A percentile compares a stretch with the other conserved stretches of the same genome.
Evolutionary conservation across 1,140 invertebrate species (phyloP).

Genomic region (Metaphire vulgaris): DNA sequence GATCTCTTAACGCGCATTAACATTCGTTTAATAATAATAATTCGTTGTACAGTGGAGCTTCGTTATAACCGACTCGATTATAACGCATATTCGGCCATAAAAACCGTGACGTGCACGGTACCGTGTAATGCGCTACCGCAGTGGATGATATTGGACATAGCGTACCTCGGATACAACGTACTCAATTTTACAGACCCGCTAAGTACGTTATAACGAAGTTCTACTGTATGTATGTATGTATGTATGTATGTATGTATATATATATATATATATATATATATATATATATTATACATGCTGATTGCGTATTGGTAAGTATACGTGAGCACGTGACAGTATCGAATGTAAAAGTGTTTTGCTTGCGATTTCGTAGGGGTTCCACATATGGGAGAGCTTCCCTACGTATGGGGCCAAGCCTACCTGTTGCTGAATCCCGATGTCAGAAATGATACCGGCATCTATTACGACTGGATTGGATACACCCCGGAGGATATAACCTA

Average conservation of each 20-base stretch:
- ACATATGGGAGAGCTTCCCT: background rate
- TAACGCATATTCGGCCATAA: too few relatives aligned
- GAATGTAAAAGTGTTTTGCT: background rate
- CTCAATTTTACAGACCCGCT: too few relatives aligned
- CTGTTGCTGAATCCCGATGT: background rate
- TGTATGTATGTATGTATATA: too few relatives aligned
- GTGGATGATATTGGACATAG: background rate
- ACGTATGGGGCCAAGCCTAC: slow-evolving; percentile 1
- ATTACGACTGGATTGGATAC: background rate
- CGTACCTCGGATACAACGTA: too few relatives aligned
- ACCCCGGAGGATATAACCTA: slow-evolving; percentile 8
- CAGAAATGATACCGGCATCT: background rate
- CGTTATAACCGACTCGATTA: too few relatives aligned
- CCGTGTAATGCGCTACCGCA: too few relatives aligned
- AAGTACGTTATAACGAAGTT: too few relatives aligned
- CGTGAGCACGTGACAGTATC: background rate
- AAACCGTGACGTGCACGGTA: too few relatives aligned
- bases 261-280: too few relatives aligned
- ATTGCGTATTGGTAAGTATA: background rate
- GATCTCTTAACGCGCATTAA: too few relatives aligned
- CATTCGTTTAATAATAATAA: background rate
- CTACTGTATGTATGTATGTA: too few relatives aligned
- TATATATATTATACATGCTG: background rate
- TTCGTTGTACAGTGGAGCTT: too few relatives aligned
- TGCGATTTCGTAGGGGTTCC: background rate